Base-by-base conservation (phyloP, 2,888 invertebrate genomes). In the Mythimna vitellina region DNA sequence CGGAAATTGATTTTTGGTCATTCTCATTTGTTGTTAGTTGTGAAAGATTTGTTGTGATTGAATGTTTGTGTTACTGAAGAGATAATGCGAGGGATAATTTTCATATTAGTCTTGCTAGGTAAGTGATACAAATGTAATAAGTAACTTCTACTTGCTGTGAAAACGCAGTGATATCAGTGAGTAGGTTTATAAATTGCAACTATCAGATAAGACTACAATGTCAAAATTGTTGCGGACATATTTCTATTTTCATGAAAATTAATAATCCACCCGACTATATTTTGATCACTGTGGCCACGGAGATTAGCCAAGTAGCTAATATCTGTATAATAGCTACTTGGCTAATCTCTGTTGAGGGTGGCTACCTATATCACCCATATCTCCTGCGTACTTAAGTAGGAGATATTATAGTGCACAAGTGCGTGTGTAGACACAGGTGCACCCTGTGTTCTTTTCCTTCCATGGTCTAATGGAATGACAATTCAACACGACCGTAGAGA, bases 1-100 rank as follows among this genome's bases (percentile, higher is more conserved):
- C 64, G 70, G 67, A 73, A 68, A 82, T 80, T 65, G 76, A 70
- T 66, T 83, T 80, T 69, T 72, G 53, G 51, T 65, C 25, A 64
- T 58, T 64, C 68, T 69, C 65, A 57, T 83, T 73, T 70, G 51
- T 83, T 76, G 51, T 29, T 29, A 29, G 3, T 25, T 49, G 70
- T 65, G 51, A 70, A 76, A 70, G 58, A 64, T 68, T 46, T 60
- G 54, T 68, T 51, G 53, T 42, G 22, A 25, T 68, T 54, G 0
- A 42, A 35, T 51, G 14, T 76, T 76, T 80, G 63, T 79, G 22
- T 58, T 49, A 66, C 42, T 35, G 32, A 49, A 17, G 29, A 74
- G 65, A 75, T 80, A 60, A 60, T 65, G 49, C 42, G 8, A 22
- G 17, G 17, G 51, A 75, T 12, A 17, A 73, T 57, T 75, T 73